Evolutionary conservation across 2,888 invertebrate species (phyloP), one percentile per base, ranked within the genome.

Genomic region (Rhagonycha lutea): DNA sequence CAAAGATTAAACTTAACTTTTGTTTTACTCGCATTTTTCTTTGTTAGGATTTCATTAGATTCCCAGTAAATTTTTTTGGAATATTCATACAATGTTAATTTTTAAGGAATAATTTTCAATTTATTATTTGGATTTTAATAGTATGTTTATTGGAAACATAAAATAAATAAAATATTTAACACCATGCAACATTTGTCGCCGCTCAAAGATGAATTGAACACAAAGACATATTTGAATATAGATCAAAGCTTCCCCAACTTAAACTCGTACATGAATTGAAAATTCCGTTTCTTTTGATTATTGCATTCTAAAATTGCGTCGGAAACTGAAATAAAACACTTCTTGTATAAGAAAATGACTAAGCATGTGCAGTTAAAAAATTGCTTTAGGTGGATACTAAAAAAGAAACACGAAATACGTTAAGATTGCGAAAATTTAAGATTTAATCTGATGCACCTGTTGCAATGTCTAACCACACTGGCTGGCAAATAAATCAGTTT

Each of bases 221-320:
- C 84, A 85, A 85, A 85, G 85, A 83, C 83, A 84, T 84, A 83
- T 85, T 84, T 84, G 85, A 84, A 85, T 85, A 83, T 81, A 81
- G 83, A 84, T 85, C 83, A 84, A 84, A 84, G 84, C 81, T 79
- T 75, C 47, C 73, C 77, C 72, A 74, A 76, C 80, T 74, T 79
- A 81, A 81, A 79, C 81, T 81, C 83, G 82, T 81, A 82, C 83
- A 82, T 81, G 82, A 80, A 82, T 82, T 83, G 79, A 81, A 79
- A 82, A 82, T 81, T 83, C 84, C 84, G 83, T 84, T 83, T 84
- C 84, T 84, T 85, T 83, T 84, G 84, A 85, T 85, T 84, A 84
- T 85, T 82, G 83, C 83, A 85, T 85, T 84, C 84, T 81, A 81
- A 72, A 81, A 83, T 81, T 83, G 80, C 82, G 80, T 79, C 78